Base-by-base conservation (phyloP, 2,797 vertebrate genomes). In the Urocyon cinereoargenteus region DNA sequence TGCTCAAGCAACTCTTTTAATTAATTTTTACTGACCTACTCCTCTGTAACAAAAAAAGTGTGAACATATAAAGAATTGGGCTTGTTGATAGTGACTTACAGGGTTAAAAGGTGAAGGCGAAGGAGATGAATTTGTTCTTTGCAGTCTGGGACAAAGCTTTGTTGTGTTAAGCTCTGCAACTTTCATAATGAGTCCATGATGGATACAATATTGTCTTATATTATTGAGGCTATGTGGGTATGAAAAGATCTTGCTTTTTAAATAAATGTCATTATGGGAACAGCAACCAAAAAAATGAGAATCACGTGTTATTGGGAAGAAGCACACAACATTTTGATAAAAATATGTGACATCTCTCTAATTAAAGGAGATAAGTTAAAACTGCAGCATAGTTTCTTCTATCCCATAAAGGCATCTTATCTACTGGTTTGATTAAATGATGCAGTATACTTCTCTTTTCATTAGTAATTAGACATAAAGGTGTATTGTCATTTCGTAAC, bases 1-100 rank as follows among this genome's bases (percentile, higher is more conserved):
- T 98, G 97, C 98, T 98, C 98, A 98, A 98, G 77, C 92, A 95
- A 95, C 55, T 96, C 96, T 98, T 98, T 98, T 94, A 98, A 98
- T 98, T 98, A 98, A 96, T 97, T 98, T 98, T 98, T 97, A 81
- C 92, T 95, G 81, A 70, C 34, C 70, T 78, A 59, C 49, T 97
- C 84, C 34, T 92, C 31, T 0, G 1, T 89, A 86, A 81, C 68
- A 84, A 61, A 55, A 77, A 94, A 91, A 34, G 28, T 91, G 78
- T 40, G n/a, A 55, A 19, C 51, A 36, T 49, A 34, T 28, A 70
- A 64, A 96, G 66, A 97, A 77, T 14, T 86, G 86, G 91, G 86
- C n/a, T 96, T 88, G 22, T 26, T 79, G 77, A 55, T 22, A 66
- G 16, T 45, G 86, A 90, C 70, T 90, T 96, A 92, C 45, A 61